Conservation (phyloP, 2,888 invertebrate genomes). For the Melanostoma scalare region DNA sequence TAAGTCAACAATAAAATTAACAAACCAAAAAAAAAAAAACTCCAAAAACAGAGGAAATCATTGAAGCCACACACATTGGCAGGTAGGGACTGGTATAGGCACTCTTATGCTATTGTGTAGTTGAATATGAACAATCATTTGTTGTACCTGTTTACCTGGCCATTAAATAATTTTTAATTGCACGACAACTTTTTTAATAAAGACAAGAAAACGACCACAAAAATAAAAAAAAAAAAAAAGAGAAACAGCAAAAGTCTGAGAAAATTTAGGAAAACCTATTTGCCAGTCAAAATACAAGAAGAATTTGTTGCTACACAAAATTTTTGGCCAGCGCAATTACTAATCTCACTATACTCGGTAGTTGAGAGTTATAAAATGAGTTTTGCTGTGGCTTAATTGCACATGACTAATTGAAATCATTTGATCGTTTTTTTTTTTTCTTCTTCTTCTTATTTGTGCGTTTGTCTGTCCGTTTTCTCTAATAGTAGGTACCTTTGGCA, state of each 20-base stretch:
- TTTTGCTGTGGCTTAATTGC: conserved; percentile 9
- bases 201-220: conserved; percentile 33
- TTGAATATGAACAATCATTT: conserved; percentile 49
- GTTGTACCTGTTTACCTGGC: conserved; percentile 64
- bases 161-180: conserved; percentile 69
- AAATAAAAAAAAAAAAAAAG: conserved; percentile 4
- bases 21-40: conserved; percentile 36
- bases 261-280: conserved; percentile 36
- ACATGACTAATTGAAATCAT: conserved; percentile 36
- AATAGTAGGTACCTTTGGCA: not conserved
- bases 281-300: conserved; percentile 9
- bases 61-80: conserved; percentile 66
- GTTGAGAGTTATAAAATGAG: conserved; percentile 24
- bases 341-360: conserved; percentile 13
- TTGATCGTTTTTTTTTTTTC: conserved; percentile 36
- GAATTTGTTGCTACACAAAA: conserved; percentile 9
- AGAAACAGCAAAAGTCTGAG: conserved; percentile 33
- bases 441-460: too few relatives aligned
- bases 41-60: conserved; percentile 54
- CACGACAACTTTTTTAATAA: conserved; percentile 59
- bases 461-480: too few relatives aligned
- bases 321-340: not conserved
- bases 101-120: too few relatives aligned
- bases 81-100: conserved; percentile 18
- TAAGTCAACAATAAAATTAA: conserved; percentile 25